Evolutionary conservation across 2,888 invertebrate species (phyloP), one percentile per base, ranked within the genome.

Genomic region (Drosophila ezoana): DNA sequence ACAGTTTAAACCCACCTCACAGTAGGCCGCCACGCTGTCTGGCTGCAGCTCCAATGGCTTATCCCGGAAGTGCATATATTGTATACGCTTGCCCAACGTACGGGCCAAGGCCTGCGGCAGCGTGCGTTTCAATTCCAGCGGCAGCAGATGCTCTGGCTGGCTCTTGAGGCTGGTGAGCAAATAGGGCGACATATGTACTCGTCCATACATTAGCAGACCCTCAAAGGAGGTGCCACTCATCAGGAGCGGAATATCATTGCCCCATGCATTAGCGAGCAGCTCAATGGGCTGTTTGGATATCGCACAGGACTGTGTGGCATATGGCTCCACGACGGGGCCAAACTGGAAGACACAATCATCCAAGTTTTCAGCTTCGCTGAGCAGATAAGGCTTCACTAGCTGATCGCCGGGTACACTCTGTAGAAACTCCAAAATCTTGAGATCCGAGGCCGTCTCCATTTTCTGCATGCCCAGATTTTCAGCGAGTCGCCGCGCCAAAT

Each of bases 181-280:
- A 48, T 76, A 84, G 0, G 89, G 90, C 11, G 87, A 58, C 64
- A 79, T 38, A 11, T 81, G 75, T 1, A 87, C 79, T 0, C 90
- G 86, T 10, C 77, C 77, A 76, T 87, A 89, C 83, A 91, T 89
- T 1, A 91, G 58, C 0, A 91, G 71, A 1, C 92, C 92, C 73
- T 92, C 92, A 51, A 89, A 88, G 0, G 92, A 90, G 6, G 90
- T 91, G 13, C 91, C 91, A 35, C 92, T 91, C 76, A 92, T 83
- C 32, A 92, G 59, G 3, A 92, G 63, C 8, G 92, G 92, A 41
- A 92, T 90, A 0, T 79, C 60, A 52, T 91, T 89, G 41, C 91
- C 90, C 92, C 92, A 92, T 0, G 91, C 77, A 4, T 72, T 67
- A 6, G 60, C 59, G 32, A 90, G 28, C 77, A 92, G 28, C 2